Base-by-base conservation (phyloP, 2,113 vertebrate genomes). In the Tor tambroides region DNA sequence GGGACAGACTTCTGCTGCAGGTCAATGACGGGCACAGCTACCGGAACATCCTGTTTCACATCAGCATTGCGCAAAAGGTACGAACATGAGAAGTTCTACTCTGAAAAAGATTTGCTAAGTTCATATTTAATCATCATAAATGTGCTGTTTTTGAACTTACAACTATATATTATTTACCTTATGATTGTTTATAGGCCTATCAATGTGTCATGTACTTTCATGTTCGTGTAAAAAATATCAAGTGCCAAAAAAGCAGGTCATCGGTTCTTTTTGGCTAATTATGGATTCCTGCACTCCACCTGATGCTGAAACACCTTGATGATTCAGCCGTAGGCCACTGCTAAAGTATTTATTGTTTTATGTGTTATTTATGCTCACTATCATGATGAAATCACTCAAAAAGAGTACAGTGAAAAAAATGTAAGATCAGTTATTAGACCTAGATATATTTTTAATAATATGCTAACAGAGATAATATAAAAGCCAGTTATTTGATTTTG, bases 21-120 rank as follows among this genome's bases (percentile, higher is more conserved):
- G 93, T 95, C 86, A 98, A 90, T 0, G 98, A 99, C 3, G 97
- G 97, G 0, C 93, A 46, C 94, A 96, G 94, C 94, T 96, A 97
- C 94, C 43, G 83, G 89, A 99, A 98, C 78, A 1, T 98, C 69
- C 95, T 98, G 1, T 94, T 98, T 49, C 93, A 43, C 5, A 23
- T 98, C 65, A 93, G 89, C 76, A 90, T 96, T 46, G 71, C 94
- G 2, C 43, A 46, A 96, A 63, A 90, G 96, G 97, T 28, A 46
- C 43, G 3, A 2, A 11, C 41, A 46, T 46, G 43, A 12, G 10
- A 46, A 43, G 10, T 23, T 78, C 76, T n/a, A 19, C 23, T 23
- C 9, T 49, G 1, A 8, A 49, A 83, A 46, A 8, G 2, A 38
- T 49, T 77, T 77, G 23, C 38, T 46, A 26, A 49, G 6, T n/a